Percentiles rank a stretch among this genome's conserved stretches.
Conservation (phyloP, 2,888 invertebrate species). For the Shargacucullia verbasci region DNA sequence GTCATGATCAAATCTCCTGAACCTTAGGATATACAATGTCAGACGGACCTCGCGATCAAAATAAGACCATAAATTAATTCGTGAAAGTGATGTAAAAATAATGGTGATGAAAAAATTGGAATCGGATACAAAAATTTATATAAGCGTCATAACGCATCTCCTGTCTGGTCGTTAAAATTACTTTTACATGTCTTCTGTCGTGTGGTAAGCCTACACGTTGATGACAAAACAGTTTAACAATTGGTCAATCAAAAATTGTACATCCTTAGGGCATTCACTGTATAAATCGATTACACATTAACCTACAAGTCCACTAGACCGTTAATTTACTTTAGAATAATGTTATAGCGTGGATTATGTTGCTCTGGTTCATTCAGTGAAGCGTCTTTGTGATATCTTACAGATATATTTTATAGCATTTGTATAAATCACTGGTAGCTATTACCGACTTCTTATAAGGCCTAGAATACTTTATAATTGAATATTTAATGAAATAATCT, state of each 20-base stretch:
- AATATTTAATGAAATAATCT: too few relatives aligned
- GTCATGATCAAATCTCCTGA: conserved; percentile 10
- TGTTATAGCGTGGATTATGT: conserved; percentile 46
- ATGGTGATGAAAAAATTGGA: too few relatives aligned
- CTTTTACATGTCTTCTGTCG: too few relatives aligned
- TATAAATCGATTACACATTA: conserved; percentile 22
- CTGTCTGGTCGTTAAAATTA: too few relatives aligned
- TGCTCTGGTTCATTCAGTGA: conserved; percentile 27
- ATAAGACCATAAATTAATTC: neutral
- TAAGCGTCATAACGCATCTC: too few relatives aligned
- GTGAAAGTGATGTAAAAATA: too few relatives aligned
- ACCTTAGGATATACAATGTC: conserved; percentile 17
- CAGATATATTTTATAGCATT: conserved; percentile 12
- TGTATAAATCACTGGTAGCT: conserved; percentile 21
- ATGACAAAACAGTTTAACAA: too few relatives aligned
- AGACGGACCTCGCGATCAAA: neutral
- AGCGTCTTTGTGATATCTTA: conserved; percentile 56
- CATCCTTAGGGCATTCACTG: conserved; percentile 9
- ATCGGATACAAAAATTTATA: too few relatives aligned
- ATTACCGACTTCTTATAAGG: too few relatives aligned
- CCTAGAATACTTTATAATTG: too few relatives aligned
- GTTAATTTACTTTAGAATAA: conserved; percentile 46
- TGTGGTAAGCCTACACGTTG: too few relatives aligned
- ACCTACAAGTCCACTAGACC: conserved; percentile 19
- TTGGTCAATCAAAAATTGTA: conserved; percentile 10